Conservation (phyloP, 2,888 invertebrate genomes). For the Metalampra italica region DNA sequence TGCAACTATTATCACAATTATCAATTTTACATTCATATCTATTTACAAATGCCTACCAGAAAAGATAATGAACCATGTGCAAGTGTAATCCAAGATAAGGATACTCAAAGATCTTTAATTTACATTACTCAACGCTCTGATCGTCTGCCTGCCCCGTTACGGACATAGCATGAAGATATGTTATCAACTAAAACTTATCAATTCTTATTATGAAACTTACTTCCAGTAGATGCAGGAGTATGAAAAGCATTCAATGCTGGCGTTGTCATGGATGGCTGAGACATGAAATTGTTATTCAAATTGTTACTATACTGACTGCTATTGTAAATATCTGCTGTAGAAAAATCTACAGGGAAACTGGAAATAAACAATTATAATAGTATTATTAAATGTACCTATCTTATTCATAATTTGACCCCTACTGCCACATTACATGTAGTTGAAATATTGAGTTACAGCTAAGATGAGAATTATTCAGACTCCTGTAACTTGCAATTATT, state of each 20-base stretch:
- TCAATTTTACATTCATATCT: no score
- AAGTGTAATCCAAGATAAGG: no score
- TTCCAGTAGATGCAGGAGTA: constrained; percentile 40
- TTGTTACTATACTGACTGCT: constrained; percentile 71
- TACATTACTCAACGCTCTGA: no score
- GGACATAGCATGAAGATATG: no score
- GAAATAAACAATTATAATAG: constrained; percentile 21
- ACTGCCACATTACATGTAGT: background rate
- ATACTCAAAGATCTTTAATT: no score
- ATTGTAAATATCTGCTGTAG: constrained; percentile 84
- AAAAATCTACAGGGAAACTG: constrained; percentile 85
- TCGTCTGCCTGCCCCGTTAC: no score
- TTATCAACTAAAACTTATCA: background rate
- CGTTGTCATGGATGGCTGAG: constrained; percentile 64
- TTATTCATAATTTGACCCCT: background rate
- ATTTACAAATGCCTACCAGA: no score
- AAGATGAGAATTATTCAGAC: no score
- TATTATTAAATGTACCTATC: background rate
- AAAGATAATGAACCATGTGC: background rate
- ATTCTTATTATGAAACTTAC: constrained; percentile 35
- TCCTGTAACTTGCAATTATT: no score
- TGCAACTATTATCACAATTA: no score
- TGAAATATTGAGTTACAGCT: background rate
- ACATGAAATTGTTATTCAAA: constrained; percentile 53
- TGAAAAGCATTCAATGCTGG: constrained; percentile 50